These are phyloP conservation scores for Drosophila cyrtoloma DNA, from an alignment of 2,888 invertebrate genomes.

Conservation along the genomic window DNA sequence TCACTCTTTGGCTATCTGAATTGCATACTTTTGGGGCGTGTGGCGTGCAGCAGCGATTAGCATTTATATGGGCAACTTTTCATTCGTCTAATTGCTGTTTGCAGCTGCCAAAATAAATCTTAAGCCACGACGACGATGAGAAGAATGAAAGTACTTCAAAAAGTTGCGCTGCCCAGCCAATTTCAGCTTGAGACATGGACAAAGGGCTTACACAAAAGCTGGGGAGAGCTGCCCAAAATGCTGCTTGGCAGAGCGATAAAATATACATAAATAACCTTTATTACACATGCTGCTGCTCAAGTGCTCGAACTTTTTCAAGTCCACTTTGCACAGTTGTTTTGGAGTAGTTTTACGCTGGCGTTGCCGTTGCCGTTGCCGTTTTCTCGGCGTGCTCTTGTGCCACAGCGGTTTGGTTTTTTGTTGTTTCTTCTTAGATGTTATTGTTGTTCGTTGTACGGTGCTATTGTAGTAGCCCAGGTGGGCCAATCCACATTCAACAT, in stretches of 20 bases:
- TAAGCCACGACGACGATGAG: slow-evolving; percentile 20
- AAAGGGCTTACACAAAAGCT: background rate
- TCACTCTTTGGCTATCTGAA: slow-evolving; percentile 24
- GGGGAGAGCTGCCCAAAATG: slow-evolving; percentile 5
- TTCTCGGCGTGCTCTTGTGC: background rate
- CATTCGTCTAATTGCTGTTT: slow-evolving; percentile 72
- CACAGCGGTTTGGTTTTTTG: background rate
- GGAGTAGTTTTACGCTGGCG: slow-evolving; percentile 61
- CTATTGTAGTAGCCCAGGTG: slow-evolving; percentile 29
- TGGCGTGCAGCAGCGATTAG: slow-evolving; percentile 50
- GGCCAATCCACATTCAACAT: slow-evolving; percentile 6
- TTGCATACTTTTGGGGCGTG: slow-evolving; percentile 38
- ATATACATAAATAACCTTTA: slow-evolving; percentile 80
- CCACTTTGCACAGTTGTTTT: slow-evolving; percentile 77
- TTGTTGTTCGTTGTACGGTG: background rate
- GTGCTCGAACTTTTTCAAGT: slow-evolving; percentile 78
- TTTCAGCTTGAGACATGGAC: slow-evolving; percentile 30
- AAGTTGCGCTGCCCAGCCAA: slow-evolving; percentile 57
- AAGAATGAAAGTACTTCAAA: slow-evolving; percentile 17
- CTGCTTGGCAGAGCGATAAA: slow-evolving; percentile 60
- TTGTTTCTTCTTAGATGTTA: slow-evolving; percentile 1
- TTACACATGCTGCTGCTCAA: slow-evolving; percentile 77
- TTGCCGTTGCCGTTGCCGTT: background rate
- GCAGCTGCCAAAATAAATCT: slow-evolving; percentile 71
- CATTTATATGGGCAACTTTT: slow-evolving; percentile 74